Evolutionary conservation across 2,888 invertebrate genomes (phyloP).

Genomic region (Schizaphis graminum): DNA sequence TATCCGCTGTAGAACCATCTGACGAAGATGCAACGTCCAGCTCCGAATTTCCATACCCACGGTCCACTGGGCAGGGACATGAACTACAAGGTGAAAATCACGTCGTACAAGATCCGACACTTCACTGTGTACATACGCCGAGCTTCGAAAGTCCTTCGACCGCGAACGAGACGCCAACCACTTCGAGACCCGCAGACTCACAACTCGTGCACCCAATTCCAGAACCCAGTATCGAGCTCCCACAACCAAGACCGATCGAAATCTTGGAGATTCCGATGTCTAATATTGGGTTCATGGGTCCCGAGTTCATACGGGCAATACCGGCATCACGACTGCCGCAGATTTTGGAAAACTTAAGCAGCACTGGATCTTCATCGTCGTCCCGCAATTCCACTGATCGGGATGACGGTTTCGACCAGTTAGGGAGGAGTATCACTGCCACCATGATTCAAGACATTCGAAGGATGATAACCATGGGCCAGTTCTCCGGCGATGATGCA

Average conservation of each 20-base stretch:
- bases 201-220: not conserved
- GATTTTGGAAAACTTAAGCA: not conserved
- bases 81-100: not conserved
- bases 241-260: rapidly evolving
- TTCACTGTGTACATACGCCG: not conserved
- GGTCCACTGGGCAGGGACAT: too few relatives aligned
- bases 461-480: not conserved
- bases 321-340: not conserved
- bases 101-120: not conserved
- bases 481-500: not conserved
- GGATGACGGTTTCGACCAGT: not conserved
- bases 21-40: not conserved
- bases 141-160: not conserved
- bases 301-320: not conserved
- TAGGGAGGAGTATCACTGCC: not conserved
- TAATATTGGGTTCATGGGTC: not conserved
- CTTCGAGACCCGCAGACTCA: not conserved
- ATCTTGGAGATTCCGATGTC: not conserved
- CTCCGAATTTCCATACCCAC: not conserved
- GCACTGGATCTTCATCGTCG: not conserved
- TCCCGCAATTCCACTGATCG: not conserved
- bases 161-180: not conserved
- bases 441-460: not conserved
- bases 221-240: not conserved
- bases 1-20: not conserved